Conservation (phyloP, 2,888 invertebrate species). For the Tinea semifulvella region DNA sequence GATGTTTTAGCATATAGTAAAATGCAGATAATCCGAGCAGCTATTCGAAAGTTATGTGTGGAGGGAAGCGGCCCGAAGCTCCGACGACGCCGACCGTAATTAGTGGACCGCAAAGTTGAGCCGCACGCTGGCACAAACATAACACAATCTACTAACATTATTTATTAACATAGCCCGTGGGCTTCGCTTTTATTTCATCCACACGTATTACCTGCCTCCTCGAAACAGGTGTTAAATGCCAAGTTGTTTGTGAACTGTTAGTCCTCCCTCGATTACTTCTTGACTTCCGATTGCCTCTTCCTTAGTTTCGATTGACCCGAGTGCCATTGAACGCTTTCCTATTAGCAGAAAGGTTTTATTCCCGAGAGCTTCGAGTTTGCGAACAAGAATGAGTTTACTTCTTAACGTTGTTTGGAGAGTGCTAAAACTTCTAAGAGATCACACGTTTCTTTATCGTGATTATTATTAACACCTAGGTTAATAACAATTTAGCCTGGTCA, state of each 20-base stretch:
- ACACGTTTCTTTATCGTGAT: not conserved
- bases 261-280: conserved; percentile 34
- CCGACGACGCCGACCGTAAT: conserved; percentile 39
- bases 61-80: conserved; percentile 21
- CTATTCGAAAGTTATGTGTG: conserved; percentile 43
- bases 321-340: conserved; percentile 28
- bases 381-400: conserved; percentile 11
- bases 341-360: conserved; percentile 22
- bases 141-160: conserved; percentile 18
- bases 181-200: conserved; percentile 15
- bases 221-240: conserved; percentile 31
- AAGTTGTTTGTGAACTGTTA: conserved; percentile 31
- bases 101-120: conserved; percentile 49
- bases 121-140: conserved; percentile 14
- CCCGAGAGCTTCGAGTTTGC: conserved; percentile 14
- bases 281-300: conserved; percentile 33
- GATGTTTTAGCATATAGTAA: too few species aligned
- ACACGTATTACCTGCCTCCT: conserved; percentile 14
- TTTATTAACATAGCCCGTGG: conserved; percentile 17
- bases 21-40: conserved; percentile 35
- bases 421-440: not conserved
- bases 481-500: too few species aligned
- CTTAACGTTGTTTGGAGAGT: conserved; percentile 15
- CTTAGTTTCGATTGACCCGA: conserved; percentile 33
- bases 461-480: too few species aligned